Conservation (phyloP, 30 jellyfish, hydroid and myxozoan genomes). For the Pelagia noctiluca region DNA sequence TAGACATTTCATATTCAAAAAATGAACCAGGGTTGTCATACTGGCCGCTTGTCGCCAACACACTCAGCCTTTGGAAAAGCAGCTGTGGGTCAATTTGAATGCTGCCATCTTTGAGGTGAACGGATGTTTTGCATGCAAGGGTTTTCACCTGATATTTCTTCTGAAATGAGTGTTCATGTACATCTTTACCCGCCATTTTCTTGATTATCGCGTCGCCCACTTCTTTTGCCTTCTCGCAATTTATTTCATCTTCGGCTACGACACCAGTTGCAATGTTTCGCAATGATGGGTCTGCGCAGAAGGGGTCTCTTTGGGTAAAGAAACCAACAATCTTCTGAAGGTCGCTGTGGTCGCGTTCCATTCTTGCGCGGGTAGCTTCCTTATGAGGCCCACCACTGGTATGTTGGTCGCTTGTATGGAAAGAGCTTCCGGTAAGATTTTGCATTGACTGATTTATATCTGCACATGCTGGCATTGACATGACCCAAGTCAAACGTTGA, state of each 20-base stretch:
- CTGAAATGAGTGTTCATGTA: neutral
- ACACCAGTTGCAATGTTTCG: neutral
- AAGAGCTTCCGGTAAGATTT: slow-evolving; percentile 33
- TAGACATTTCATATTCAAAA: neutral
- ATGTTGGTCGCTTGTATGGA: slow-evolving; percentile 50
- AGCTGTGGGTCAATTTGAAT: neutral
- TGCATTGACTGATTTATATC: slow-evolving; percentile 38
- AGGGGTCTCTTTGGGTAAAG: neutral
- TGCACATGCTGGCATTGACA: slow-evolving; percentile 55
- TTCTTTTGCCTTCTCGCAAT: neutral
- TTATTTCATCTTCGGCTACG: neutral
- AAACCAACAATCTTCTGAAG: neutral
- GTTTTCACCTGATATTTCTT: neutral
- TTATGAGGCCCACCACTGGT: too few species aligned
- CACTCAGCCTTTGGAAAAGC: neutral
- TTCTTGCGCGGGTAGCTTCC: slow-evolving; percentile 26
- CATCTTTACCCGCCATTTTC: neutral
- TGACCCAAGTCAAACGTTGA: slow-evolving; percentile 38
- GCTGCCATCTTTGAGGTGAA: neutral
- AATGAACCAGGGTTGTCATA: too few species aligned
- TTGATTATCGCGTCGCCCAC: neutral
- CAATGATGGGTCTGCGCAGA: neutral
- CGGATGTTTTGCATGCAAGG: neutral
- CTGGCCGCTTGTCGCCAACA: neutral
- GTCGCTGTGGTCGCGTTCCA: slow-evolving; percentile 4